These are phyloP conservation scores for Drosophila putrida DNA, from an alignment of 2,888 invertebrate genomes.

Conservation along the genomic window DNA sequence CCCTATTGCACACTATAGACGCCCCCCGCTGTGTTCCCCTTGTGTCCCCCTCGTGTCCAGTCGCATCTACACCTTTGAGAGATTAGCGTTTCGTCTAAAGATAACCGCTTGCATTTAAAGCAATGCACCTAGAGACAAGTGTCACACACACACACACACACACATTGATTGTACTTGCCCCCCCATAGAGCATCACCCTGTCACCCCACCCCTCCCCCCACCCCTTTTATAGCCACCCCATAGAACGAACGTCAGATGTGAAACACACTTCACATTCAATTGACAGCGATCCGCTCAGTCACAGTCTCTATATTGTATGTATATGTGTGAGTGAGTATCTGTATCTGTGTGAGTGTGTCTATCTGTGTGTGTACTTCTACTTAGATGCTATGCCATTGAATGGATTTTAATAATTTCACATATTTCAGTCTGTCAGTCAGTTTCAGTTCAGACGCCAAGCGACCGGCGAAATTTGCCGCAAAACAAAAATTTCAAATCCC, in stretches of 20 bases:
- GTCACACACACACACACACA: conserved; percentile 18
- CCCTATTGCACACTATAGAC: too few relatives aligned
- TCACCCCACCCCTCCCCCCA: too few relatives aligned
- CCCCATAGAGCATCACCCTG: conserved; percentile 1
- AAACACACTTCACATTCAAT: conserved; percentile 59
- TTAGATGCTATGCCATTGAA: conserved; percentile 61
- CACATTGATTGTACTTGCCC: not conserved
- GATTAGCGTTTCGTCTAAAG: conserved; percentile 43
- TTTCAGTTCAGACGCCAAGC: conserved; percentile 45
- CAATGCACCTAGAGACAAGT: conserved; percentile 42
- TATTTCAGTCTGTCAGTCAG: conserved; percentile 58
- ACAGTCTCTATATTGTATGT: conserved; percentile 5
- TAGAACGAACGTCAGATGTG: conserved; percentile 11
- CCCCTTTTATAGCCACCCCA: conserved; percentile 2
- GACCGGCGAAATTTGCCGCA: conserved; percentile 52
- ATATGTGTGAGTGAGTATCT: not conserved
- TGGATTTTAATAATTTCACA: conserved; percentile 69
- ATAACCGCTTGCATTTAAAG: conserved; percentile 55
- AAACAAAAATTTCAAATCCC: conserved; percentile 4
- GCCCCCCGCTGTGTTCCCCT: not conserved
- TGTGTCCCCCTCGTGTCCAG: too few relatives aligned
- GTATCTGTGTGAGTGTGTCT: conserved; percentile 15
- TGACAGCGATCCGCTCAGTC: conserved; percentile 44
- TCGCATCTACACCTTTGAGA: not conserved
- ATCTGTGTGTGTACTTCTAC: conserved; percentile 44